Evolutionary conservation across 2,797 vertebrate genomes (phyloP), one percentile per base, ranked within the genome.

Genomic region (Hemitrygon akajei): DNA sequence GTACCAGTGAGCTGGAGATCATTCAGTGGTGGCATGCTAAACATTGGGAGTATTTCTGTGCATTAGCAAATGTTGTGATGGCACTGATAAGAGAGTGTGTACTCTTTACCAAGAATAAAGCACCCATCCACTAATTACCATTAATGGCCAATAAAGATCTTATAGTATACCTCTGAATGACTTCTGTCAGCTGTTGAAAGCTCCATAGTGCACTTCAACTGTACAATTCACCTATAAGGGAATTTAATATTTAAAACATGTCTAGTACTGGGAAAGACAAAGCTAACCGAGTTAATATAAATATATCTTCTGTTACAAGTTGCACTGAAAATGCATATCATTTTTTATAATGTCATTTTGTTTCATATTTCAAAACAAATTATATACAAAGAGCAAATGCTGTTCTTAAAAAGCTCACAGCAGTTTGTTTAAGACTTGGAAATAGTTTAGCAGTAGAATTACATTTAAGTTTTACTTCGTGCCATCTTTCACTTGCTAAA

Each of bases 311-410:
- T 27, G 25, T 25, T 82, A 27, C 40, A 25, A 12, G 11, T 10
- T 82, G 25, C 22, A 82, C 1, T 47, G 5, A 16, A 30, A 86
- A 16, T 7, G 30, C 58, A 87, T 60, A 30, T 47, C 47, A 47
- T 14, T 63, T 63, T 63, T 77, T n/a, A 77, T 16, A 63, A 63
- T 63, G 14, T 87, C 30, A 30, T 87, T 87, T 87, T 11, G 30
- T 63, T 87, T 82, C 80, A n/a, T 56, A 87, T 87, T 84, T 87
- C 30, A 63, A 87, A 87, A 87, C 84, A 60, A 27, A n/a, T 60
- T n/a, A 86, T 9, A n/a, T 14, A 0, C 25, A 58, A 60, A 18
- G 30, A 34, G 27, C 6, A 63, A 60, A 87, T 87, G n/a, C 9
- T 60, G 27, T n/a, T 12, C 11, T 60, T 86, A 27, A 30, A 18